Percentiles rank a stretch among this genome's conserved stretches.
phyloP scores from a whole-genome alignment of 2,888 invertebrate species.

The Peribatodes rhomboidaria region DNA sequence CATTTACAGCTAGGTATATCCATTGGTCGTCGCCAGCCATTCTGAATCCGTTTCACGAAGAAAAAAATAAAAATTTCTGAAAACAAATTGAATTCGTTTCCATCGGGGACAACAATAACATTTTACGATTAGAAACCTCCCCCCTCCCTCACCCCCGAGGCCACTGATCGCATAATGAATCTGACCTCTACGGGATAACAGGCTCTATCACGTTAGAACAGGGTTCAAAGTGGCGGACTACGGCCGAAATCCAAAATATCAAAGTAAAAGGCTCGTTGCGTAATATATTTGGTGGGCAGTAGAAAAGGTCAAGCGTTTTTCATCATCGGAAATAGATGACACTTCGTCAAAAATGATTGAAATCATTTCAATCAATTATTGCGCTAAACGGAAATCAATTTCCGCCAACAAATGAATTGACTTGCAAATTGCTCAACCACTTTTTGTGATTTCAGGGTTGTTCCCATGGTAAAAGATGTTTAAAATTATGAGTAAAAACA shows the following conservation, averaged over 20 bases:
- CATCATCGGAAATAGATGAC: conserved; percentile 23
- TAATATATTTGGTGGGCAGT: conserved; percentile 38
- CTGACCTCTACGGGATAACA: conserved; percentile 22
- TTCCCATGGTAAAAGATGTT: too few species aligned
- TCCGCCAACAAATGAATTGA: conserved; percentile 4
- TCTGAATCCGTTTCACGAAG: conserved; percentile 7
- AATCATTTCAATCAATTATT: conserved; percentile 7
- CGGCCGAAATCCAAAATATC: conserved; percentile 35
- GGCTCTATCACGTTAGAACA: conserved; percentile 29
- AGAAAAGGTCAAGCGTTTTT: conserved; percentile 52
- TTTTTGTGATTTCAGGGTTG: too few species aligned
- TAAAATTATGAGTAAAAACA: too few species aligned
- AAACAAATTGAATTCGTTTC: conserved; percentile 47
- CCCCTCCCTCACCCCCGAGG: conserved; percentile 30
- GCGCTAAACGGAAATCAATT: conserved; percentile 11
- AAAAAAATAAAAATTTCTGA: conserved; percentile 27
- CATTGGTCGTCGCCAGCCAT: background rate
- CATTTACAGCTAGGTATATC: too few species aligned
- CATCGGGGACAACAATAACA: conserved; percentile 47
- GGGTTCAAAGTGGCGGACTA: conserved; percentile 23
- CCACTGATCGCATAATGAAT: conserved; percentile 39
- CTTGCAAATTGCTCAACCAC: background rate
- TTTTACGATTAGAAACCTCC: conserved; percentile 50
- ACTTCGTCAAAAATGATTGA: conserved; percentile 1
- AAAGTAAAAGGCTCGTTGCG: conserved; percentile 23